Base-by-base conservation (phyloP, 2,113 vertebrate genomes). In the Thinocorus orbignyianus region DNA sequence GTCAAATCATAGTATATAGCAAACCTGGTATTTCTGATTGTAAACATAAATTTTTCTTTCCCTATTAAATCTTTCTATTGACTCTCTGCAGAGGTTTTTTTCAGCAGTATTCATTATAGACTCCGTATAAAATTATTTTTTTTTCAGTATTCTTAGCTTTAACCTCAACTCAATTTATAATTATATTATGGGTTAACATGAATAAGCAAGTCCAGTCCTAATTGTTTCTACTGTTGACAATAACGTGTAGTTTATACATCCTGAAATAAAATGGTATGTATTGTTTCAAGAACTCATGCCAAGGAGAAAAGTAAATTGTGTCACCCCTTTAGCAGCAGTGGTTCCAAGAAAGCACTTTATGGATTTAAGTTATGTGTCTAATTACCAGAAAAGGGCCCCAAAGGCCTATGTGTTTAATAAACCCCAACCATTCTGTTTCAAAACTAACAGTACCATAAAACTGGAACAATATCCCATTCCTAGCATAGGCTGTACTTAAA, bases 271-370 rank as follows among this genome's bases (percentile, higher is more conserved):
- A 80, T 41, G 7, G 17, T 77, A 69, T 82, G 37, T 76, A 77
- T 72, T 93, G 62, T 54, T 94, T 76, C 78, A 73, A 76, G 70
- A 25, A 80, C 23, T 80, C 66, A 46, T 73, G 87, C 54, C 87
- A 97, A 95, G 17, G 24, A 90, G 76, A 79, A 61, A 95, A 92
- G 39, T 81, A 93, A 93, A 89, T 80, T 90, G 55, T 87, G 37
- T 94, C 62, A 79, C 70, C 71, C 87, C 39, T 91, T 69, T 41
- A 95, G 58, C 71, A 33, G 1, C 81, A 85, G 41, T 69, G 23
- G 28, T 87, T 94, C 64, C 90, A 95, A 91, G 66, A 94, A 82
- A 90, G 44, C 15, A 31, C 23, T 96, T 94, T 92, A 92, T 91
- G 71, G 84, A 52, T 92, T 94, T 93, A 86, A 84, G 31, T 76